Evolutionary conservation across 2,888 invertebrate genomes (phyloP), one percentile per base, ranked within the genome.

Genomic region (Catocala nupta): DNA sequence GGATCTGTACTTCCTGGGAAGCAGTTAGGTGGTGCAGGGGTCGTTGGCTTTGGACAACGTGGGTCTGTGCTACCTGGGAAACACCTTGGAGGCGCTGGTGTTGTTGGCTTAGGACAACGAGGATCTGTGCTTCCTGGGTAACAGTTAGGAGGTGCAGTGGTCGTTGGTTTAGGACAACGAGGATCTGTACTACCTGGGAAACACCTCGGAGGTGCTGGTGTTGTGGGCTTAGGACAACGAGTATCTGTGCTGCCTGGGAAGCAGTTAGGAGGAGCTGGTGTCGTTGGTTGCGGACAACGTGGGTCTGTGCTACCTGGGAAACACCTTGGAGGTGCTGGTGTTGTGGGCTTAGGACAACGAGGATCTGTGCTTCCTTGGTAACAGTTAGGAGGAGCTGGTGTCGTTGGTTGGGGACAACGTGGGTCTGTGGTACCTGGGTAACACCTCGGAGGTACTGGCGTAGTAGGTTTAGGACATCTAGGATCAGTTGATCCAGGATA

Each of bases 141-240:
- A n/a, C 34, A 36, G 1, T 5, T 65, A 2, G 69, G 81, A 6
- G 77, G 68, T 0, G 39, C 73, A 1, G 78, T 73, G 9, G 78
- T 68, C 57, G 83, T 73, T 65, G 85, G 79, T 25, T 59, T 69
- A 4, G 83, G 59, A 84, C 84, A 61, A 71, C 87, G 44, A 60
- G 87, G 82, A 65, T 89, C 88, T 1, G 68, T 75, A 5, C 78
- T 80, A 48, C 90, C 89, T n/a, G 90, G 90, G 49, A 39, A 64
- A 9, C 64, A 70, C 0, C 8, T 33, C 5, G 63, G 66, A 5
- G 65, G 51, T 7, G 48, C 49, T 5, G 61, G 59, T 13, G 61
- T 59, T n/a, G 65, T 60, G 5, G 59, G 62, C 13, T 50, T 45
- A 7, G 58, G 50, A 13, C 67, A 58, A 0, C 68, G 5, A 1